Evolutionary conservation across 2,888 invertebrate genomes (phyloP).

Genomic region (Helleia helle): DNA sequence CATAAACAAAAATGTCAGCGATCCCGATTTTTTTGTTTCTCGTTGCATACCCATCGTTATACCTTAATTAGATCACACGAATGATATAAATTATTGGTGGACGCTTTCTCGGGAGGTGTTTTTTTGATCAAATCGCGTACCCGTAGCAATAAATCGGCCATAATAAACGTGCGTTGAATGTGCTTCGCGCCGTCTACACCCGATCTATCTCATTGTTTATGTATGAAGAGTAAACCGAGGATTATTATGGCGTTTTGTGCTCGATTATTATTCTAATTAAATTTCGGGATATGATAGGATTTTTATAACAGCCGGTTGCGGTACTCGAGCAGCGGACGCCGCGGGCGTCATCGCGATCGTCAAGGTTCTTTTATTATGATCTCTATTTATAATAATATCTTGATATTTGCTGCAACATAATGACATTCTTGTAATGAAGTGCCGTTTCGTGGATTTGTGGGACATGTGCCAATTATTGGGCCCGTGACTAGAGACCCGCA

Average conservation of each 20-base stretch:
- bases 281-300: conserved; percentile 41
- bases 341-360: conserved; percentile 42
- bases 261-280: conserved; percentile 50
- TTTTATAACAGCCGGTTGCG: conserved; percentile 29
- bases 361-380: conserved; percentile 54
- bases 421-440: conserved; percentile 71
- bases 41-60: conserved; percentile 65
- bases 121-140: conserved; percentile 39
- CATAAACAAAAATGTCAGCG: conserved; percentile 76
- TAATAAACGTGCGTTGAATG: conserved; percentile 68
- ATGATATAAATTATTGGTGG: conserved; percentile 64
- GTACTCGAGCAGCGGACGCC: conserved; percentile 33
- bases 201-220: conserved; percentile 73
- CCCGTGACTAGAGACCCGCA: conserved; percentile 53
- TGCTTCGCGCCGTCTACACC: conserved; percentile 66
- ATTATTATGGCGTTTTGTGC: conserved; percentile 58
- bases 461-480: conserved; percentile 68
- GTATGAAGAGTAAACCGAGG: conserved; percentile 69
- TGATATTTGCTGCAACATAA: conserved; percentile 65
- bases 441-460: conserved; percentile 61
- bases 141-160: conserved; percentile 59
- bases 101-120: conserved; percentile 52
- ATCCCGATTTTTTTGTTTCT: conserved; percentile 74
- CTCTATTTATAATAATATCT: conserved; percentile 69
- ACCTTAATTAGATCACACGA: conserved; percentile 70